Evolutionary conservation across 2,113 vertebrate species (phyloP).

Genomic region (Tragulus kanchil): DNA sequence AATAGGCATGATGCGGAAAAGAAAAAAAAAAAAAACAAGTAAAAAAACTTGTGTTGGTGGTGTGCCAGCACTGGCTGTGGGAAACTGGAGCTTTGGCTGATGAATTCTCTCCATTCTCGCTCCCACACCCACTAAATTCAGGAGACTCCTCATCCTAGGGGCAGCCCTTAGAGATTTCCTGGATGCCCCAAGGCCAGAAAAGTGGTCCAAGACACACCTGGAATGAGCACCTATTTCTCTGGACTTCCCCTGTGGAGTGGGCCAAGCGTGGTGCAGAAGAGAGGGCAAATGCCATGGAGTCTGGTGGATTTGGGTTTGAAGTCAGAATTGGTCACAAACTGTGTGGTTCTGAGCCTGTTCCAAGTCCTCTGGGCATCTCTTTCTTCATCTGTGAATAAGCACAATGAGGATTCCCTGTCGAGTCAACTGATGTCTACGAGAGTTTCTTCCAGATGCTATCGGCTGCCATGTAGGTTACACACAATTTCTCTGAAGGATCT

Average conservation of each 20-base stretch:
- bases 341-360: background rate
- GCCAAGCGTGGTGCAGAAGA: background rate
- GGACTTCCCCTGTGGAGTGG: too few relatives aligned
- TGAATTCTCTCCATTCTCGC: background rate
- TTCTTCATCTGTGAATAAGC: background rate
- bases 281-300: background rate
- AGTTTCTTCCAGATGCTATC: background rate
- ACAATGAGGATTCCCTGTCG: background rate
- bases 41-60: background rate
- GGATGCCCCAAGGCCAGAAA: background rate
- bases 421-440: background rate
- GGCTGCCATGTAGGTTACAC: rapidly evolving
- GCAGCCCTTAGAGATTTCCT: background rate
- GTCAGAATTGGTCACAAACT: background rate
- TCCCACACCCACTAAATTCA: rapidly evolving
- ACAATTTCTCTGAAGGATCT: background rate
- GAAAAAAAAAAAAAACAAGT: too few relatives aligned
- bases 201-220: background rate
- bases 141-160: rapidly evolving
- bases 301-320: background rate
- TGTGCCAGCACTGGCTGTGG: rapidly evolving
- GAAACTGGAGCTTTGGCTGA: background rate
- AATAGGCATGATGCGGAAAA: too few relatives aligned
- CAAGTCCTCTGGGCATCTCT: background rate
- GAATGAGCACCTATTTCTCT: background rate